Evolutionary conservation across 2,113 vertebrate species (phyloP), one percentile per base, ranked within the genome.

Genomic region (Xyrauchen texanus): DNA sequence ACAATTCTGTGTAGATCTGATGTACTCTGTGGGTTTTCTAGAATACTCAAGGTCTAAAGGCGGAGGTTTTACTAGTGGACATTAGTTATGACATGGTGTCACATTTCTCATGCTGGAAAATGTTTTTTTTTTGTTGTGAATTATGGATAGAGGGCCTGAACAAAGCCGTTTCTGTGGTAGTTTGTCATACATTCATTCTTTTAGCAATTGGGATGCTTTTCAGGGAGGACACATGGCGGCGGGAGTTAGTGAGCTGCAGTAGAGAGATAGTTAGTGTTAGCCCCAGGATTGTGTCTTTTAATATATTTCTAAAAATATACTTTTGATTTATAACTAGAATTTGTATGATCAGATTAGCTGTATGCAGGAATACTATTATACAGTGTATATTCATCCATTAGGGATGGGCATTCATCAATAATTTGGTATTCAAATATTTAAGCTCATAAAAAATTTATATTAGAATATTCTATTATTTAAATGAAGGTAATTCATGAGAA

Each of bases 141-240:
- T 83, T 83, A 77, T 81, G 63, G 47, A 83, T 81, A 68, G 73
- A 13, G 55, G 71, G 34, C 16, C 15, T 67, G 74, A 74, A 80
- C 53, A 72, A 60, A 83, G 68, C 73, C 68, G 73, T 80, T 83
- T 81, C 67, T 51, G 3, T 67, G 62, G 47, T 63, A 16, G 62
- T 45, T 62, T 69, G 64, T 81, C 63, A 81, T 84, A 62, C 68
- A 78, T 81, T 81, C 78, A 71, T 81, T 74, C 74, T 78, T 78
- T 84, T 74, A 64, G 49, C 4, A 15, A 51, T 57, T 62, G 42
- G 66, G 7, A 47, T 67, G 71, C 21, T 52, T 55, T 80, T 78
- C n/a, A 10, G 44, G 13, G 8, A 69, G 57, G 75, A 57, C 21
- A 76, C 21, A 57, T 34, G 21, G 34, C 51, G 63, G 61, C 11